Evolutionary conservation across 2,797 vertebrate species (phyloP).

Genomic region (Aeoliscus strigatus): DNA sequence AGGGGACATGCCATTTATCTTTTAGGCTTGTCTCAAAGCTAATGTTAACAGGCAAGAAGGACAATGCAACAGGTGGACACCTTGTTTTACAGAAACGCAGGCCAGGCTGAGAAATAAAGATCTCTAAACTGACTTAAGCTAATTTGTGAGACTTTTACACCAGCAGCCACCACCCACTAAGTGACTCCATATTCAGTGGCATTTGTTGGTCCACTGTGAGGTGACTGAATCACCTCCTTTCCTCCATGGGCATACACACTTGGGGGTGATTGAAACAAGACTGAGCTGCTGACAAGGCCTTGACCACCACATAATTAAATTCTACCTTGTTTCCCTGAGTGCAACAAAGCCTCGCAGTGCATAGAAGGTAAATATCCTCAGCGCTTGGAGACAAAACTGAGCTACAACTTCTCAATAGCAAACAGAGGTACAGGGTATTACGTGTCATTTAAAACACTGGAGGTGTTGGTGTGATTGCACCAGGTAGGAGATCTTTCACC

Average conservation of each 20-base stretch:
- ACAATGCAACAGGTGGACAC: too few relatives aligned
- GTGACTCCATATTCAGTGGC: constrained; percentile 53
- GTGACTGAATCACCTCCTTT: constrained; percentile 35
- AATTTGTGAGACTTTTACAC: constrained; percentile 14
- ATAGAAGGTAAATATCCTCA: constrained; percentile 62
- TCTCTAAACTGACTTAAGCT: background rate
- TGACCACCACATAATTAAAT: constrained; percentile 72
- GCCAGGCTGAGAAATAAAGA: constrained; percentile 19
- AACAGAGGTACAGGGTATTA: too few relatives aligned
- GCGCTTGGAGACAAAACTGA: constrained; percentile 45
- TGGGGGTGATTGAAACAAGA: constrained; percentile 72
- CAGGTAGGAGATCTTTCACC: too few relatives aligned
- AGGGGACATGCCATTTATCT: too few relatives aligned
- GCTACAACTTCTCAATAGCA: constrained; percentile 32
- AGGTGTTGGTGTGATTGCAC: too few relatives aligned
- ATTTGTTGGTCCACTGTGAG: constrained; percentile 30
- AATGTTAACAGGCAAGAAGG: too few relatives aligned
- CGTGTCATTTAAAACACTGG: constrained; percentile 15
- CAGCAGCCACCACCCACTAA: constrained; percentile 11
- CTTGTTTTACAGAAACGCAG: too few relatives aligned
- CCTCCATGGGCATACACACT: constrained; percentile 55
- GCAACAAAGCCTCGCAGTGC: constrained; percentile 63
- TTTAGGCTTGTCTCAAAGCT: too few relatives aligned
- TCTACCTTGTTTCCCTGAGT: constrained; percentile 65
- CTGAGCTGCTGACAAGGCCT: constrained; percentile 61